phyloP scores from a whole-genome alignment of 2,888 invertebrate species.

The Cheilosia urbana region DNA sequence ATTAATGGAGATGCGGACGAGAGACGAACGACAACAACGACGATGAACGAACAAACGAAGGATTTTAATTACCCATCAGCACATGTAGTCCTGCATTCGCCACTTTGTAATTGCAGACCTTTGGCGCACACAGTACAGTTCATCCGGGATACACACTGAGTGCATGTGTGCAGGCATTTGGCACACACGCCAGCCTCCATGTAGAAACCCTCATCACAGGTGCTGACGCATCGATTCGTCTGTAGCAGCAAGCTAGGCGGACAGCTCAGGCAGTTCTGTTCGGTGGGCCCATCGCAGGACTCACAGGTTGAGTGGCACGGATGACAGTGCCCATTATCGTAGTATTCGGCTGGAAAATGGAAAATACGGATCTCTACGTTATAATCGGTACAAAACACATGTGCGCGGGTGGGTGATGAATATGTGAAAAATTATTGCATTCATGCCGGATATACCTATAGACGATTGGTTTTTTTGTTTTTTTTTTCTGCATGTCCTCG shows the following conservation, averaged over 20 bases:
- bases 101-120: constrained; percentile 91
- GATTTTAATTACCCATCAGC: constrained; percentile 86
- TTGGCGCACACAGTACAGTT: constrained; percentile 92
- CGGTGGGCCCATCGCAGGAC: constrained; percentile 91
- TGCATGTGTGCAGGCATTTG: constrained; percentile 92
- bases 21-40: constrained; percentile 13
- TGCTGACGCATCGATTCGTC: constrained; percentile 89
- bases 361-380: constrained; percentile 36
- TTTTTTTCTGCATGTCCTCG: background rate
- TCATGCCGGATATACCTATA: constrained; percentile 1
- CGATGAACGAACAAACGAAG: constrained; percentile 33
- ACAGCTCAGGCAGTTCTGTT: constrained; percentile 90
- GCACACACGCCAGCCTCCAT: constrained; percentile 90
- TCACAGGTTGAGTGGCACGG: constrained; percentile 92
- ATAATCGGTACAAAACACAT: constrained; percentile 27
- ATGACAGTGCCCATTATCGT: constrained; percentile 88
- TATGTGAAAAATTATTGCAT: background rate
- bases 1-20: background rate
- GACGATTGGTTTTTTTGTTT: background rate
- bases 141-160: constrained; percentile 90
- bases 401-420: background rate
- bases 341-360: constrained; percentile 88
- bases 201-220: constrained; percentile 91
- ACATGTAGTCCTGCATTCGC: constrained; percentile 92
- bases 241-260: constrained; percentile 89